Base-by-base conservation (phyloP, 2,797 vertebrate genomes). In the Melanogrammus aeglefinus region DNA sequence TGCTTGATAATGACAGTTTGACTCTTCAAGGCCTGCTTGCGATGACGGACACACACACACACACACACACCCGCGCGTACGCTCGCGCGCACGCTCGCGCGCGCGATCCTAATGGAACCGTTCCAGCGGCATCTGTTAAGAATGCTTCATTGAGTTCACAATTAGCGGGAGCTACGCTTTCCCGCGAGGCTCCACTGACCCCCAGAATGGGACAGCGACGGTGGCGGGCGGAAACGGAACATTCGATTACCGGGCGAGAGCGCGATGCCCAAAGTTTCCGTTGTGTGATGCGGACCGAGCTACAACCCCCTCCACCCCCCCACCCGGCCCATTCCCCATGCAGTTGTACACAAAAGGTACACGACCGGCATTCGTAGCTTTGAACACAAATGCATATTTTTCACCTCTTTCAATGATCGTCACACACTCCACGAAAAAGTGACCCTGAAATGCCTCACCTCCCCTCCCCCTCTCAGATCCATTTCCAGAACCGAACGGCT, bases 111-210 rank as follows among this genome's bases (percentile, higher is more conserved):
- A 93, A 94, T 93, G 92, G 90, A 91, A 87, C 87, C 88, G 91
- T 94, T 93, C 91, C 91, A 91, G 92, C 88, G 84, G 89, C 93
- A 94, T 93, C 93, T 94, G 92, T 92, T 94, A 91, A 93, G 88
- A 90, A 93, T 93, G 92, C 92, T 93, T 93, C 93, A 94, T 92
- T 94, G 93, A 90, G 84, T 92, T 92, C 90, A 93, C 92, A 94
- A 94, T 94, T 94, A 94, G 90, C 81, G 85, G 82, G 87, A 87
- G 91, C 90, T 87, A 94, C 87, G 92, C 90, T 92, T 92, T 92
- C 91, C 81, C 89, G 88, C 71, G 87, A 79, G 86, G 77, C 87
- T 80, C 78, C 88, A 87, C 82, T 71, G 69, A 29, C 69, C 57
- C 57, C 57, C 57, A 63, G 57, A 9, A 63, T 24, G 57, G 57